Evolutionary conservation across 2,113 vertebrate species (phyloP).

Genomic region (Mustela lutreola): DNA sequence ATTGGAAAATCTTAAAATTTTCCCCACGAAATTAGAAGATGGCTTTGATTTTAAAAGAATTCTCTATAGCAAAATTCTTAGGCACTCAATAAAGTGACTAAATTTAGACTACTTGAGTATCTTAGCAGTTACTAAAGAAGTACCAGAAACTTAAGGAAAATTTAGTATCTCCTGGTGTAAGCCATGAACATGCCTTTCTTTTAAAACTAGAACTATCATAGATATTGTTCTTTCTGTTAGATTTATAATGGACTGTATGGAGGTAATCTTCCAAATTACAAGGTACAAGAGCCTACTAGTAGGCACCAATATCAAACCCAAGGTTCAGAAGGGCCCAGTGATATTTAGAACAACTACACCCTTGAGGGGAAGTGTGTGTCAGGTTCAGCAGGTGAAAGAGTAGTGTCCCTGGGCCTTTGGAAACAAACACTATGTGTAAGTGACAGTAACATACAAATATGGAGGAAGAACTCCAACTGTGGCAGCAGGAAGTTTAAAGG

Average conservation of each 20-base stretch:
- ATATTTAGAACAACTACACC: background rate
- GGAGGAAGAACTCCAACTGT: background rate
- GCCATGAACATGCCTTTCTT: background rate
- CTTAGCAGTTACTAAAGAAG: background rate
- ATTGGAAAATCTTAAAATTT: too few species aligned
- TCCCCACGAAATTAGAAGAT: background rate
- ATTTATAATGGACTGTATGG: background rate
- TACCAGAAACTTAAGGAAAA: background rate
- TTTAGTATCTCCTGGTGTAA: background rate
- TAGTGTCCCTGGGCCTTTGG: background rate
- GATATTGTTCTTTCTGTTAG: background rate
- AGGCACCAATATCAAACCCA: background rate
- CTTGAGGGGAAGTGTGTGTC: background rate
- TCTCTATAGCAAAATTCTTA: constrained; percentile 22
- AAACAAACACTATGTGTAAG: background rate
- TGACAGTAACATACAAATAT: background rate
- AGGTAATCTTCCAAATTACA: background rate
- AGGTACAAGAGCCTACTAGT: background rate
- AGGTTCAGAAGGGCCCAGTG: background rate
- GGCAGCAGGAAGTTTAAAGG: background rate
- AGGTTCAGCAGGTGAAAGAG: background rate
- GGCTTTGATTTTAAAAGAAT: constrained; percentile 15
- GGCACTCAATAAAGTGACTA: background rate
- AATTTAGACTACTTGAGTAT: constrained; percentile 5
- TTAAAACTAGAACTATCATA: background rate